Evolutionary conservation across 2,888 invertebrate genomes (phyloP).

Genomic region (Apantesis nais): DNA sequence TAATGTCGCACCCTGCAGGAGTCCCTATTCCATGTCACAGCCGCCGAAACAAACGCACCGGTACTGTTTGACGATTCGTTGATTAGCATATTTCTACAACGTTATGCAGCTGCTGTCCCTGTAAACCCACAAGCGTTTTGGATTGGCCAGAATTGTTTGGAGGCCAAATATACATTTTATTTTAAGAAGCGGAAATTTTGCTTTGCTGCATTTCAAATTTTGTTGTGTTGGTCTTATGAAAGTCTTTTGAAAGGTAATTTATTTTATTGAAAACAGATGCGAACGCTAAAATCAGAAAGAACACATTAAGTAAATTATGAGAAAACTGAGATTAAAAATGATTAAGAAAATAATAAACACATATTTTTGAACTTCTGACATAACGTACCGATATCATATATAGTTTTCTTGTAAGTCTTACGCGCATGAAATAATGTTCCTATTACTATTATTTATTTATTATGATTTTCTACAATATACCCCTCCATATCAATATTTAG

Average conservation of each 20-base stretch:
- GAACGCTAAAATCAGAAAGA: too few relatives aligned
- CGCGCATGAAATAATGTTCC: neutral
- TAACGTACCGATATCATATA: too few relatives aligned
- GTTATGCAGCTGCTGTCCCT: constrained; percentile 41
- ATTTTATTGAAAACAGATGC: too few relatives aligned
- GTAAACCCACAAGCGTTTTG: constrained; percentile 9
- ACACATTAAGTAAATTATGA: neutral
- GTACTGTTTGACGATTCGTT: constrained; percentile 37
- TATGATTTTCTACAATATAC: constrained; percentile 1
- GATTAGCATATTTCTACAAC: constrained; percentile 42
- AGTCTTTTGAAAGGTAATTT: neutral
- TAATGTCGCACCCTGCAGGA: constrained; percentile 30
- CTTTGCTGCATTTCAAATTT: neutral
- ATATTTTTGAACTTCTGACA: too few relatives aligned
- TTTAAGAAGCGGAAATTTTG: constrained; percentile 8
- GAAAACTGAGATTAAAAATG: neutral
- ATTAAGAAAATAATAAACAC: too few relatives aligned
- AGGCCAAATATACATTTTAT: constrained; percentile 14
- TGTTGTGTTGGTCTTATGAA: neutral
- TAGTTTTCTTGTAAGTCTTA: too few relatives aligned
- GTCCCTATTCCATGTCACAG: constrained; percentile 14
- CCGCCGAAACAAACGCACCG: constrained; percentile 9
- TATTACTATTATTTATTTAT: too few relatives aligned
- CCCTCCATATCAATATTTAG: constrained; percentile 30
- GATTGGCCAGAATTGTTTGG: constrained; percentile 4